Evolutionary conservation across 2,113 vertebrate genomes (phyloP), one percentile per base, ranked within the genome.

Genomic region (Hystrix brachyura): DNA sequence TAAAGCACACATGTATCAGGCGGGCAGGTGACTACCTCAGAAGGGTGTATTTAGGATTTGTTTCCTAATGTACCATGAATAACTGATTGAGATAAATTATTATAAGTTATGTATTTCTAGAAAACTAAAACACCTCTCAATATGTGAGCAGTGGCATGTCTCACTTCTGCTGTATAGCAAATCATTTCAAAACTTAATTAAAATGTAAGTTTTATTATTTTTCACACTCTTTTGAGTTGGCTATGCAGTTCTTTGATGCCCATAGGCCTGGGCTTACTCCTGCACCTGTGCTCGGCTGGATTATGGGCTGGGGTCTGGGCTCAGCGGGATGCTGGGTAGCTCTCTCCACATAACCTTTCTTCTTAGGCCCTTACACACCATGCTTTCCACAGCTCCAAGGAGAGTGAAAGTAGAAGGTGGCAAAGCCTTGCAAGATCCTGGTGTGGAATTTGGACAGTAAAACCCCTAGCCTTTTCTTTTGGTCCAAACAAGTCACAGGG

Each of bases 111-210:
- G 29, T 34, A 93, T 25, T 93, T 96, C n/a, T 83, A 34, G 74
- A 60, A 59, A 88, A 72, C 55, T 65, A 14, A 46, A 67, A n/a
- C 9, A 6, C 12, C 67, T 94, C 43, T 82, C n/a, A 60, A 59
- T 48, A 34, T 89, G 48, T 83, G 55, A 34, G 18, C 84, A 34
- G 18, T 90, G 59, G 14, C 27, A n/a, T 32, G 23, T 78, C 34
- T 57, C 17, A 90, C 83, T 62, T 82, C 55, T 60, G 4, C 83
- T 97, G 18, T 21, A 43, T 32, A 65, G 48, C 46, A 76, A 10
- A 64, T 90, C 62, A 71, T n/a, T 95, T 55, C 4, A 85, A 81
- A 88, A 64, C 53, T 38, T 78, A 11, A 19, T 94, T 91, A 69
- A 76, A 65, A 29, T 64, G 76, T 14, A 17, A 82, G 0, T 67